A percentile compares a stretch with the other conserved stretches of the same genome.
These are phyloP conservation scores for Phenganax subtilis DNA, from an alignment of 92 coral and sea anemone genomes.

Conservation along the genomic window DNA sequence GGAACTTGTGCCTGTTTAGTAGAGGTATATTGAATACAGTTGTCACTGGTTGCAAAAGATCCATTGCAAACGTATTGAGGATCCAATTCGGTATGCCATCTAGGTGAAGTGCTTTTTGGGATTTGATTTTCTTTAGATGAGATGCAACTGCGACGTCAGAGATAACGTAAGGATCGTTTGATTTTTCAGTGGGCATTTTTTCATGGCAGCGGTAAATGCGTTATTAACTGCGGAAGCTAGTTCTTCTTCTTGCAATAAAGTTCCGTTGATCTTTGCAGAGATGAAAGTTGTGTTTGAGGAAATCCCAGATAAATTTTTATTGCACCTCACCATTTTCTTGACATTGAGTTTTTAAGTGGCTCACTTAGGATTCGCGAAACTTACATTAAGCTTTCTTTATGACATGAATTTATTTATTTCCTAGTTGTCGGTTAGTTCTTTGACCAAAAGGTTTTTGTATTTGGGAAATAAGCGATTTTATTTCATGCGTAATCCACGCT, in stretches of 20 bases:
- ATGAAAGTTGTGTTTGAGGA: too few species aligned
- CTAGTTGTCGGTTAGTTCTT: background rate
- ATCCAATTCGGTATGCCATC: conserved; percentile 26
- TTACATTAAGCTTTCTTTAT: background rate
- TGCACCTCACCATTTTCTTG: too few species aligned
- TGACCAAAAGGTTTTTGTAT: too few species aligned
- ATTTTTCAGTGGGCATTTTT: conserved; percentile 2
- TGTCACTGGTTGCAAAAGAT: conserved; percentile 35
- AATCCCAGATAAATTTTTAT: too few species aligned
- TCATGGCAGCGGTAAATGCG: background rate
- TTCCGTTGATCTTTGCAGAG: too few species aligned
- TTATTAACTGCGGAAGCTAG: too few species aligned
- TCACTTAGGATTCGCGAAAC: too few species aligned
- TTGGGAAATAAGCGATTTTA: too few species aligned
- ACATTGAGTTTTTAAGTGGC: too few species aligned
- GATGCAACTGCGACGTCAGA: conserved; percentile 35
- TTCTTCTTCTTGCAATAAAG: too few species aligned
- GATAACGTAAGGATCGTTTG: background rate
- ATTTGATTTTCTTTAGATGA: conserved; percentile 18
- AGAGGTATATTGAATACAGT: conserved; percentile 21
- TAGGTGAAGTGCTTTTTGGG: conserved; percentile 17
- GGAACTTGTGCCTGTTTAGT: conserved; percentile 28
- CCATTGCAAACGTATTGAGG: conserved; percentile 22
- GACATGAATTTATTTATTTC: background rate
- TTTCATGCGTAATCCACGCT: too few species aligned